phyloP scores from a whole-genome alignment of 2,797 vertebrate genomes.

The Zenarchopterus dispar region DNA sequence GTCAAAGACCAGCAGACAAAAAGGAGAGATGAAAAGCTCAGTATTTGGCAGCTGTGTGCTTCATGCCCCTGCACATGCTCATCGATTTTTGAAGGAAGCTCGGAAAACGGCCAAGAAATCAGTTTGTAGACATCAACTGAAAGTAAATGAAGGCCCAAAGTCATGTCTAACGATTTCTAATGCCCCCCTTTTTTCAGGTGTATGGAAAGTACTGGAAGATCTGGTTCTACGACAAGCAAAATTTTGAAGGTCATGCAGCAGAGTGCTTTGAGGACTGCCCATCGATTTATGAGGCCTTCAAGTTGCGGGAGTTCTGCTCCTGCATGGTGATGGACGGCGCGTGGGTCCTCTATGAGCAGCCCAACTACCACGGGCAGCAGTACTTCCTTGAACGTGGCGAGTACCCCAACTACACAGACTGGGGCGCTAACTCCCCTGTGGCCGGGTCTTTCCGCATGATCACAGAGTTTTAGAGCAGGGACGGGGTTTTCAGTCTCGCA shows the following conservation, averaged over 20 bases:
- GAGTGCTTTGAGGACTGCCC: too few relatives aligned
- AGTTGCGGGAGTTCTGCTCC: slow-evolving; percentile 37
- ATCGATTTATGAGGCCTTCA: too few relatives aligned
- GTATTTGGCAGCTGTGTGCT: slow-evolving; percentile 64
- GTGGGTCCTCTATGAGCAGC: slow-evolving; percentile 72
- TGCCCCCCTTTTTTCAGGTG: too few relatives aligned
- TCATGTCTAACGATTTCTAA: too few relatives aligned
- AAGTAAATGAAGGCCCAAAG: too few relatives aligned
- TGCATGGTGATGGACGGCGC: slow-evolving; percentile 67
- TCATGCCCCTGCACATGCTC: slow-evolving; percentile 48
- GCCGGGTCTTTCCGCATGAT: slow-evolving; percentile 6
- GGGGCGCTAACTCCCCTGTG: slow-evolving; percentile 60
- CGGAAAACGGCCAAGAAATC: background rate
- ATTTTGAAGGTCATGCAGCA: too few relatives aligned
- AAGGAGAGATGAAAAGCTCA: slow-evolving; percentile 71
- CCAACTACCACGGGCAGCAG: slow-evolving; percentile 65
- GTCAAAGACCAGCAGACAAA: slow-evolving; percentile 65
- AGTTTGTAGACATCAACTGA: too few relatives aligned
- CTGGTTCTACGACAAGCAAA: too few relatives aligned
- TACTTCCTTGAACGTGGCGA: slow-evolving; percentile 72
- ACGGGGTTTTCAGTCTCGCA: too few relatives aligned
- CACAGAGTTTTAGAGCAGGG: too few relatives aligned
- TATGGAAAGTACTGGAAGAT: too few relatives aligned
- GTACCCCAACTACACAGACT: slow-evolving; percentile 64
- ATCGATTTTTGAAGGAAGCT: slow-evolving; percentile 10